A percentile compares a stretch with the other conserved stretches of the same genome.
phyloP scores from a whole-genome alignment of 2,888 invertebrate genomes.

The Dynastes maya region DNA sequence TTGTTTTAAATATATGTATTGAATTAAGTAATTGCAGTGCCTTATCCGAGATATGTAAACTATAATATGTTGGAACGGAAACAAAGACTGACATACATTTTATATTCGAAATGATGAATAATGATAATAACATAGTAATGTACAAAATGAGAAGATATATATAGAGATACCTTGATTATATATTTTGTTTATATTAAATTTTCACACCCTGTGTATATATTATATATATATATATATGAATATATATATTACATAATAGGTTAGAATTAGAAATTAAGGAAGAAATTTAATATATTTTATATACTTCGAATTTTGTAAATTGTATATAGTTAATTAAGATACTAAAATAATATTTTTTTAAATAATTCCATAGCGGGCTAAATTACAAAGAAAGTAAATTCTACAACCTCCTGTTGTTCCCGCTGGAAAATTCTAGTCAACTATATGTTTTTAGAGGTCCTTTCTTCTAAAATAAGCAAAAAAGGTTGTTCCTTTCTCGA shows the following conservation, averaged over 20 bases:
- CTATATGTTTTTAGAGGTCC: slow-evolving; percentile 19
- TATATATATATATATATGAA: neutral
- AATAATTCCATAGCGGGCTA: neutral
- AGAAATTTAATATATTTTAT: slow-evolving; percentile 58
- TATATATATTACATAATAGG: neutral
- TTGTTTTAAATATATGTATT: slow-evolving; percentile 42
- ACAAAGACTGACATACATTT: slow-evolving; percentile 5
- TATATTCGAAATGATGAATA: neutral
- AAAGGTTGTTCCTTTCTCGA: slow-evolving; percentile 8
- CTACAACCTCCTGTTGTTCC: neutral
- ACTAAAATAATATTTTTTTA: neutral
- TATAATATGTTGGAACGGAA: neutral
- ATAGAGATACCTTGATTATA: slow-evolving; percentile 12
- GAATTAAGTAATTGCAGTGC: slow-evolving; percentile 51
- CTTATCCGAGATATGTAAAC: slow-evolving; percentile 39
- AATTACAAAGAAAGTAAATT: neutral
- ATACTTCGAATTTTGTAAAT: slow-evolving; percentile 55
- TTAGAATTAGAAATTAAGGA: neutral
- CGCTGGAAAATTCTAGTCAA: slow-evolving; percentile 23
- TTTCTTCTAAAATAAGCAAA: neutral
- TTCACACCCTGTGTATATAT: slow-evolving; percentile 1
- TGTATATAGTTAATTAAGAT: slow-evolving; percentile 36
- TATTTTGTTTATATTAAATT: slow-evolving; percentile 16
- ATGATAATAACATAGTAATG: neutral
- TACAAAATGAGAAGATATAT: neutral